A percentile compares a stretch with the other conserved stretches of the same genome.
phyloP scores from a whole-genome alignment of 2,888 invertebrate genomes.

The Uloborus plumipes region DNA sequence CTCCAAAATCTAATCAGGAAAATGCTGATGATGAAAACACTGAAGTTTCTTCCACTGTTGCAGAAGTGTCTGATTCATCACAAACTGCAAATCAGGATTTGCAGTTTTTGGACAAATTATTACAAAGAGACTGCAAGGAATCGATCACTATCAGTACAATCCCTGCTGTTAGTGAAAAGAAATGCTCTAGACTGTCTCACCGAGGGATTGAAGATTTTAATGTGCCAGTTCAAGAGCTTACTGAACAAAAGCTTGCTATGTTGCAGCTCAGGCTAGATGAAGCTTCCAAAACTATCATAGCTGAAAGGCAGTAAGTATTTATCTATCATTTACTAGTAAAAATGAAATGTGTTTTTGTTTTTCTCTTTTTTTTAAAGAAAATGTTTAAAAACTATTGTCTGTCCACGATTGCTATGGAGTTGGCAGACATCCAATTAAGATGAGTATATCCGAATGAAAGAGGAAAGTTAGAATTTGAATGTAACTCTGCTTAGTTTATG shows the following conservation, averaged over 20 bases:
- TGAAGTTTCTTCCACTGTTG: conserved; percentile 41
- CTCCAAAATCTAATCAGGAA: conserved; percentile 15
- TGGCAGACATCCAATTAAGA: too few relatives aligned
- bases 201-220: conserved; percentile 52
- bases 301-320: conserved; percentile 80
- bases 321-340: not conserved
- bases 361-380: too few relatives aligned
- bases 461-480: too few relatives aligned
- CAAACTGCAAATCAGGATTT: conserved; percentile 61
- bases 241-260: conserved; percentile 69
- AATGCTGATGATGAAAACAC: conserved; percentile 24
- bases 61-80: conserved; percentile 35
- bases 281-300: conserved; percentile 80
- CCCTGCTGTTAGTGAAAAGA: conserved; percentile 43
- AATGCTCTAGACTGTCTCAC: conserved; percentile 37
- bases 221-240: conserved; percentile 58
- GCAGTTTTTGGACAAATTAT: conserved; percentile 67
- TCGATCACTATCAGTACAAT: conserved; percentile 41
- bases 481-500: too few relatives aligned
- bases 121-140: conserved; percentile 61
- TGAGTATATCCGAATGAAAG: too few relatives aligned
- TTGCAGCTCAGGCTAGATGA: conserved; percentile 81
- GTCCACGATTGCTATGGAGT: too few relatives aligned
- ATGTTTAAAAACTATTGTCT: too few relatives aligned
- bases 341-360: not conserved